A percentile compares a stretch with the other conserved stretches of the same genome.
phyloP scores from a whole-genome alignment of 2,888 invertebrate genomes.

The Itoplectis maculator region DNA sequence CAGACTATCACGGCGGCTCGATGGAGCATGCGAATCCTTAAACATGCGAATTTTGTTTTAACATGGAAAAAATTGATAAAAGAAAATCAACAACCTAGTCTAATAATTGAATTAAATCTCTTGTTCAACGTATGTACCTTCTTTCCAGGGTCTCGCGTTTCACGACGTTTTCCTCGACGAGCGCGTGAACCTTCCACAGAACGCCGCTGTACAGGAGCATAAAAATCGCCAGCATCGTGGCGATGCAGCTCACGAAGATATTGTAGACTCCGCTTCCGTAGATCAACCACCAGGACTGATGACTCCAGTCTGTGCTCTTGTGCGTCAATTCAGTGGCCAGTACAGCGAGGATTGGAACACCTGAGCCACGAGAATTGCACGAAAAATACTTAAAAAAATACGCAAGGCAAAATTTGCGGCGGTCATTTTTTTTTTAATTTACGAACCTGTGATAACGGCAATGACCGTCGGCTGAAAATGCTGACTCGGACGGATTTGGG shows the following conservation, averaged over 20 bases:
- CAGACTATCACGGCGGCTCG: conserved; percentile 87
- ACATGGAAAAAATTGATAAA: no score
- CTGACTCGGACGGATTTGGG: conserved; percentile 85
- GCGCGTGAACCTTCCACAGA: conserved; percentile 83
- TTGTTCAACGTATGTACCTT: conserved; percentile 76
- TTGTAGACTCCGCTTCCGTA: conserved; percentile 87
- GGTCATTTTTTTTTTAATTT: no score
- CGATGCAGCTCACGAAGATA: conserved; percentile 89
- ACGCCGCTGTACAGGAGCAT: conserved; percentile 89
- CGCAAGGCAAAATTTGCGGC: no score
- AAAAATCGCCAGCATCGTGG: conserved; percentile 89
- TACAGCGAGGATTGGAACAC: conserved; percentile 89
- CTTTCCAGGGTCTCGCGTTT: conserved; percentile 81
- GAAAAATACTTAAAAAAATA: conserved; percentile 11
- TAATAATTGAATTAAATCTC: not conserved
- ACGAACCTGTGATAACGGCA: conserved; percentile 88
- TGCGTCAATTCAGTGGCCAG: conserved; percentile 89
- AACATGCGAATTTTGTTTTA: no score
- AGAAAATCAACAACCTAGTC: no score
- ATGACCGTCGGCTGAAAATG: conserved; percentile 88
- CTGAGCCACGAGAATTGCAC: conserved; percentile 79
- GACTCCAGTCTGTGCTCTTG: conserved; percentile 86
- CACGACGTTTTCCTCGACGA: conserved; percentile 79
- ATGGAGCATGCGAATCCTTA: conserved; percentile 87
- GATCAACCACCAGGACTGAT: conserved; percentile 89